phyloP scores from a whole-genome alignment of 2,113 vertebrate species.

The Salvelinus sp. region DNA sequence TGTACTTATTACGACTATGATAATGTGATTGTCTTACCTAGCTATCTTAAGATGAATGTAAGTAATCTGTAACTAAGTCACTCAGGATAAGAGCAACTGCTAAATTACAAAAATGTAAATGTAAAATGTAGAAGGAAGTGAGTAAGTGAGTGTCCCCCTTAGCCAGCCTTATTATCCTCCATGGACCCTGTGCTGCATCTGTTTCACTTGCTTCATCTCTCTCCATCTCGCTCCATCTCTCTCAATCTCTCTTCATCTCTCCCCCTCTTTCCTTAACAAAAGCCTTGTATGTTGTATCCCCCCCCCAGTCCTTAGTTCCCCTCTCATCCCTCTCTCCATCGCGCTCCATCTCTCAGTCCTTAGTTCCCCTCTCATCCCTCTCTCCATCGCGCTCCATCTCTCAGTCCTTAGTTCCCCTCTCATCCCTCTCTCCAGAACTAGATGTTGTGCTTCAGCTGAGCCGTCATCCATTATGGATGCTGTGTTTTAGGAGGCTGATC shows the following conservation, averaged over 20 bases:
- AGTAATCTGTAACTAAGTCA: too few species aligned
- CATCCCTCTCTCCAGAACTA: slow-evolving; percentile 37
- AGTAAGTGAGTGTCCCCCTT: background rate
- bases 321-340: too few species aligned
- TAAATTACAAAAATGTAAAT: too few species aligned
- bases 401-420: slow-evolving; percentile 3
- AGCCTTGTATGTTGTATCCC: background rate
- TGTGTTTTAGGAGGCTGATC: slow-evolving; percentile 64
- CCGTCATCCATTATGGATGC: slow-evolving; percentile 69
- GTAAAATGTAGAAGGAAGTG: too few species aligned
- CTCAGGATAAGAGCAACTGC: too few species aligned
- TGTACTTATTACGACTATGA: too few species aligned
- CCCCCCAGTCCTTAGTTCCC: background rate
- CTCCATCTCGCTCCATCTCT: background rate
- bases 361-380: too few species aligned
- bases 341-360: background rate
- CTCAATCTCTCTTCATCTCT: too few species aligned
- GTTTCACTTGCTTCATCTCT: slow-evolving; percentile 11
- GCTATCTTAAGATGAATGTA: too few species aligned
- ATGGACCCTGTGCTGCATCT: background rate
- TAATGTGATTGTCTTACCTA: too few species aligned
- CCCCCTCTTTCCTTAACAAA: slow-evolving; percentile 10
- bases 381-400: too few species aligned
- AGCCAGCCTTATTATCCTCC: slow-evolving; percentile 11
- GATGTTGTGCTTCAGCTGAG: slow-evolving; percentile 39